Evolutionary conservation across 2,888 invertebrate genomes (phyloP).

Genomic region (Cartodere bifasciata): DNA sequence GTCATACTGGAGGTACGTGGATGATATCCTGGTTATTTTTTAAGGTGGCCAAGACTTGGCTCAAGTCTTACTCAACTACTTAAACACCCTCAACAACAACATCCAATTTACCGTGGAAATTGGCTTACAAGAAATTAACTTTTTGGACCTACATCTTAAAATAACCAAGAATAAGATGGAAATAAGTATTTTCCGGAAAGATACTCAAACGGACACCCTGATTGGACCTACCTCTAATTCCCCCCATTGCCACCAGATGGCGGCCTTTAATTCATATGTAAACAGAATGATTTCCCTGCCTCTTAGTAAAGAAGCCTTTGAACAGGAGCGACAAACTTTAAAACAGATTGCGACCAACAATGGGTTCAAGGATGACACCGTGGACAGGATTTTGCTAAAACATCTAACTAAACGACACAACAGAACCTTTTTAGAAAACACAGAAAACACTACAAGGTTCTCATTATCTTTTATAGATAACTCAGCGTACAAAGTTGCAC

Average conservation of each 20-base stretch:
- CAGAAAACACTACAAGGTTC: no score
- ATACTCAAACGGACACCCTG: slow-evolving; percentile 3
- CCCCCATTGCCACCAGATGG: slow-evolving; percentile 1
- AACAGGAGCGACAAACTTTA: no score
- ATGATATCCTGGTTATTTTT: slow-evolving; percentile 6
- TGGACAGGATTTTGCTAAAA: no score
- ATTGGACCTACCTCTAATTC: slow-evolving; percentile 3
- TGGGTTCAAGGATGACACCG: no score
- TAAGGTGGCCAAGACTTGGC: slow-evolving; percentile 1
- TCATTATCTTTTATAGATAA: no score
- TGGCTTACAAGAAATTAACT: no score
- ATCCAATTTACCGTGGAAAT: slow-evolving; percentile 6
- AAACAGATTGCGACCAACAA: no score
- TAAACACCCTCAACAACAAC: not conserved
- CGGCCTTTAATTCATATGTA: slow-evolving; percentile 3
- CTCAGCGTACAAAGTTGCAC: no score
- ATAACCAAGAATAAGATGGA: not conserved
- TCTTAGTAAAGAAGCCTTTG: not conserved
- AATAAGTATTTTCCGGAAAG: slow-evolving; percentile 2
- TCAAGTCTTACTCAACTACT: slow-evolving; percentile 1
- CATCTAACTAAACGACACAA: no score
- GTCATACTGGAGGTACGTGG: slow-evolving; percentile 6
- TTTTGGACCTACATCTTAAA: slow-evolving; percentile 5
- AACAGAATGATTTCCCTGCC: slow-evolving; percentile 3
- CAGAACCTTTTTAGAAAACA: no score